Base-by-base conservation (phyloP, 2,113 vertebrate species). In the Pterocles orientalis region DNA sequence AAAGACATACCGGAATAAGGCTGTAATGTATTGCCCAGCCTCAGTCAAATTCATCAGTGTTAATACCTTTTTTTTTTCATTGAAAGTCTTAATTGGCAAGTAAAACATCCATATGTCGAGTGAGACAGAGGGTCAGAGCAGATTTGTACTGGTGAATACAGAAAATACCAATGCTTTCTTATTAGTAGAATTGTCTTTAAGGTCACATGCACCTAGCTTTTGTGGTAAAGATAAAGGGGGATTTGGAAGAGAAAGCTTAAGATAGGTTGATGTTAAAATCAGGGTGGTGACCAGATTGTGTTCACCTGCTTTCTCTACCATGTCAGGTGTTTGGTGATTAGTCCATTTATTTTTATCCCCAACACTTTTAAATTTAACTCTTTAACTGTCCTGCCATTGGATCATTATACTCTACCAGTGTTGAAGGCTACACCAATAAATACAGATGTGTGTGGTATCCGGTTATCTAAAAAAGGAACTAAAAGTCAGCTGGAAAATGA, bases 131-230 rank as follows among this genome's bases (percentile, higher is more conserved):
- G 11, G 60, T 39, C 60, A 73, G 33, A 65, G n/a, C 10, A 48
- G 18, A 33, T 20, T 47, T n/a, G 11, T 31, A 23, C 9, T 9
- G 6, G 16, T 39, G 33, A 76, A n/a, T 47, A 25, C 4, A 39
- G 69, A 73, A 72, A 60, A 66, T 20, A n/a, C 14, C 1, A 1
- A 48, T 47, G 6, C 3, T 62, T 68, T 79, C 72, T 72, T 45
- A n/a, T 50, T 18, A 50, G 12, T 54, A 66, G 66, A 94, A 41
- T 66, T 78, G 34, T 57, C 25, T 34, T 62, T 76, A 33, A 36
- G 3, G 5, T 68, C 57, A 58, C 29, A 45, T 3, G 45, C 0
- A 0, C 6, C 26, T 73, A 43, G 6, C 33, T 75, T 77, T 58
- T 34, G 7, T 0, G 2, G 3, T 39, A n/a, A 70, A 34, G 12